These are phyloP conservation scores for Plebejus anna DNA, from an alignment of 2,888 invertebrate genomes.

Conservation along the genomic window DNA sequence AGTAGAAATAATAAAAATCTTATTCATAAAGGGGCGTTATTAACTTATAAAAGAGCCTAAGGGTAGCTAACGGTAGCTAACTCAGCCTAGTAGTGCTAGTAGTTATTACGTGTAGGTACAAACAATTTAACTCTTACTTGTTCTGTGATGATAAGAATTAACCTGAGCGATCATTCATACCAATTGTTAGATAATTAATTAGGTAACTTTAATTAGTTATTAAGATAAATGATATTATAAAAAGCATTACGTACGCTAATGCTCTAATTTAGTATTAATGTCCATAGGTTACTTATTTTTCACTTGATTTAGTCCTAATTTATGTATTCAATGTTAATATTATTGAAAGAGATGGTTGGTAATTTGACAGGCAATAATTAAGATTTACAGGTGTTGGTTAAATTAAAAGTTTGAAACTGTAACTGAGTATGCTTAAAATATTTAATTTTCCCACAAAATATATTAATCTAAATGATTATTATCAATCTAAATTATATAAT, in stretches of 20 bases:
- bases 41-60: not conserved
- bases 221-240: not conserved
- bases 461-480: no score
- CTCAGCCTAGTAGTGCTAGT: no score
- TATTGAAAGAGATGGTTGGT: no score
- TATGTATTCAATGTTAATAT: no score
- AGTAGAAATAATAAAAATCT: no score
- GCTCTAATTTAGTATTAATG: not conserved
- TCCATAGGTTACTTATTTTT: no score
- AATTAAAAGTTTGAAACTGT: not conserved
- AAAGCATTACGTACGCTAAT: not conserved
- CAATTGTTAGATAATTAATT: not conserved
- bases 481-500: no score
- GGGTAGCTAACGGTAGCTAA: not conserved
- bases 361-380: not conserved
- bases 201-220: not conserved
- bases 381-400: no score
- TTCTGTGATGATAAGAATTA: slow-evolving; percentile 3
- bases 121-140: not conserved
- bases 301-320: no score
- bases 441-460: not conserved
- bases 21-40: not conserved
- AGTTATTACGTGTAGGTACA: not conserved
- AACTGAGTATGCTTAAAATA: not conserved
- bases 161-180: not conserved